Evolutionary conservation across 2,888 invertebrate species (phyloP).

Genomic region (Diploptera punctata): DNA sequence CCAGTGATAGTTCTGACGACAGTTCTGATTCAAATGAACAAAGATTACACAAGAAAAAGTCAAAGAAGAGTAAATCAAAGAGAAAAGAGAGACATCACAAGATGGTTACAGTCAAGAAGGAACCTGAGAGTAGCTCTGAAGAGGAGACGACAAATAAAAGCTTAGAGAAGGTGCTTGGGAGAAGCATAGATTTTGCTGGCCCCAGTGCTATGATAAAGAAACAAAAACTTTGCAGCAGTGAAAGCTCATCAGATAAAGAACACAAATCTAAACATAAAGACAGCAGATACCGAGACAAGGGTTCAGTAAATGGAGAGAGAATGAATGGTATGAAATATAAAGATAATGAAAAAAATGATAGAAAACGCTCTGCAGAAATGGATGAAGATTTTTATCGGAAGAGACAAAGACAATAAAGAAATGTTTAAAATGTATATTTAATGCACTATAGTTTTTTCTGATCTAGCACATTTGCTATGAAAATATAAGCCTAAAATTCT

Average conservation of each 20-base stretch:
- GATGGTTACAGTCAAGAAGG: background rate
- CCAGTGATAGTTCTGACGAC: background rate
- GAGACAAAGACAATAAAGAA: no score
- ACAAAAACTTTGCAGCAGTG: background rate
- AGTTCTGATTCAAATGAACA: background rate
- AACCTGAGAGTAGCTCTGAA: background rate
- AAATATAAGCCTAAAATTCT: no score
- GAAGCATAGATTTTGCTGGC: conserved; percentile 31
- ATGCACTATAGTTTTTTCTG: no score
- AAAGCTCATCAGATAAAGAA: background rate
- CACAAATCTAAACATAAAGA: no score
- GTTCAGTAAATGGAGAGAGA: no score
- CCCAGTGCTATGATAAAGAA: background rate
- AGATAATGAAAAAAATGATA: no score
- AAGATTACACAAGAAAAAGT: conserved; percentile 5
- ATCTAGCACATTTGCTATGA: no score
- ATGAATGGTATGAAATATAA: no score
- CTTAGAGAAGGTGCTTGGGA: conserved; percentile 15
- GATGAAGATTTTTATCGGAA: no score
- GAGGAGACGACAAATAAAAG: background rate
- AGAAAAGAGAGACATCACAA: background rate
- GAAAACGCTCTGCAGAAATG: no score
- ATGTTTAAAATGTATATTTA: no score
- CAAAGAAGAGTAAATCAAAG: background rate
- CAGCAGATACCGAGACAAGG: no score